phyloP scores from a whole-genome alignment of 2,888 invertebrate species.

The Heteromurus nitidus region DNA sequence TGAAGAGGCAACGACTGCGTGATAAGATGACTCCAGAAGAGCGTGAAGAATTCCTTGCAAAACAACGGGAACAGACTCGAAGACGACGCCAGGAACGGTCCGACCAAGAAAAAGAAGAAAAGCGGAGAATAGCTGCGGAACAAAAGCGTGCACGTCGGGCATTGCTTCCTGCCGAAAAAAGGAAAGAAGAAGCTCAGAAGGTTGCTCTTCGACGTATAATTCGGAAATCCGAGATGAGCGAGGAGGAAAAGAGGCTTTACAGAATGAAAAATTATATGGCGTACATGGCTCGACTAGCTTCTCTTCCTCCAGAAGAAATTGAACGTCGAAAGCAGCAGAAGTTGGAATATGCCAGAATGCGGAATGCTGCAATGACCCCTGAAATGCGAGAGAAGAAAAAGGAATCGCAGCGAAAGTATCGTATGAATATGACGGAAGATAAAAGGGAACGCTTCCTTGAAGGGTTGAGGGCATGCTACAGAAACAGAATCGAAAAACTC shows the following conservation, averaged over 20 bases:
- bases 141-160: conserved; percentile 2
- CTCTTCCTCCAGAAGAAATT: conserved; percentile 22
- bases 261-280: conserved; percentile 7
- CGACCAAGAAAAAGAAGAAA: conserved; percentile 17
- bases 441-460: background rate
- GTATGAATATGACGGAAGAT: background rate
- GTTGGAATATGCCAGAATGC: background rate
- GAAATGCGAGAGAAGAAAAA: background rate
- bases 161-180: conserved; percentile 14
- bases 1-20: conserved; percentile 8
- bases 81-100: background rate
- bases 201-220: background rate
- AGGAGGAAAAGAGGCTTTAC: conserved; percentile 26
- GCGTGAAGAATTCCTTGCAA: background rate
- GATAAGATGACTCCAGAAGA: conserved; percentile 21
- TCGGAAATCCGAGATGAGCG: conserved; percentile 15
- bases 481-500: conserved; percentile 19
- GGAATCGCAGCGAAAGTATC: background rate
- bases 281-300: background rate
- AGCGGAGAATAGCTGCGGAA: conserved; percentile 6
- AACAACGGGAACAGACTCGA: conserved; percentile 6
- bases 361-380: background rate
- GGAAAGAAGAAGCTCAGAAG: conserved; percentile 15
- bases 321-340: background rate
- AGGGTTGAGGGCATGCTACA: conserved; percentile 10